Percentiles rank a stretch among this genome's conserved stretches.
phyloP scores from a whole-genome alignment of 2,888 invertebrate genomes.

The Morinoia aosen region DNA sequence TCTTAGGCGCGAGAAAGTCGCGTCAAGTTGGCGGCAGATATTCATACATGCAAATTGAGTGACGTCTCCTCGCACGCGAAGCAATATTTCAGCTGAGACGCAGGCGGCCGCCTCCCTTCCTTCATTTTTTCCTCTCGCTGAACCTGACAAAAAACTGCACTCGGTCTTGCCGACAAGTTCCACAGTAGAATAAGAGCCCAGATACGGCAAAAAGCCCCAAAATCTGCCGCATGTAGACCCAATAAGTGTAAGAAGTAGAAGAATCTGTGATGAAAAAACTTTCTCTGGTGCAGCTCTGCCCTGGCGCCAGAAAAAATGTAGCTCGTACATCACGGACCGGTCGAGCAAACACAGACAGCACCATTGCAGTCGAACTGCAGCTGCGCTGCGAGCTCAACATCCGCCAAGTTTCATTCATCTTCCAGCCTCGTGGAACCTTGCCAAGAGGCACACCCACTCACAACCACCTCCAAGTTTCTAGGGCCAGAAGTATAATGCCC shows the following conservation, averaged over 20 bases:
- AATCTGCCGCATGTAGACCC: slow-evolving; percentile 19
- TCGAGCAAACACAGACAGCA: slow-evolving; percentile 47
- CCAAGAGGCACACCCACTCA: not conserved
- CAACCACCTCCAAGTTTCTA: not conserved
- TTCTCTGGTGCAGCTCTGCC: not conserved
- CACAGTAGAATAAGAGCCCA: slow-evolving; percentile 5
- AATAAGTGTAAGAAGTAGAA: slow-evolving; percentile 23
- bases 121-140: not conserved
- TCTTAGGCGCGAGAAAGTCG: slow-evolving; percentile 25
- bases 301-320: slow-evolving; percentile 5
- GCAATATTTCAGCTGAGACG: slow-evolving; percentile 21
- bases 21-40: slow-evolving; percentile 39
- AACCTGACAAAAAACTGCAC: slow-evolving; percentile 21
- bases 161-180: slow-evolving; percentile 33
- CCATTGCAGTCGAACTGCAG: slow-evolving; percentile 29
- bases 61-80: slow-evolving; percentile 3
- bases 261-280: not conserved
- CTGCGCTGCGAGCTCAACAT: slow-evolving; percentile 2
- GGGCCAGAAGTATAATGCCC: not conserved
- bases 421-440: not conserved
- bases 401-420: not conserved
- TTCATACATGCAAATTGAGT: slow-evolving; percentile 51
- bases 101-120: not conserved
- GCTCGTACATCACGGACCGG: slow-evolving; percentile 29
- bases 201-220: not conserved